Percentiles rank a stretch among this genome's conserved stretches.
Conservation (phyloP, 1,140 invertebrate species). For the Ylistrum balloti region DNA sequence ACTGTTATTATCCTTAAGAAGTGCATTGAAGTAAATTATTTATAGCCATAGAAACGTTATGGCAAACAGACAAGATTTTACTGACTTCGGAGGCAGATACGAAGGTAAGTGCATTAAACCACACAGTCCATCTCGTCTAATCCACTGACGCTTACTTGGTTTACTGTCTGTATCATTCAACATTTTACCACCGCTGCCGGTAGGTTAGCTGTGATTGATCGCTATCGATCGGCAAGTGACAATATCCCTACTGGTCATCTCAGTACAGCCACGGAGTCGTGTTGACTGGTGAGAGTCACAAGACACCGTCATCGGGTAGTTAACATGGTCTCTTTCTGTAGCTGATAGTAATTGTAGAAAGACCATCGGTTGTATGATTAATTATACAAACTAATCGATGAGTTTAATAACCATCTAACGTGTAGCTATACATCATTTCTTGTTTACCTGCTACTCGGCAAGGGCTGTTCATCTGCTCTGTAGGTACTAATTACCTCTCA, state of each 20-base stretch:
- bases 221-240: conserved; percentile 3
- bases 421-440: background rate
- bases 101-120: conserved; percentile 32
- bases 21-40: background rate
- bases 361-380: background rate
- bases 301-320: background rate
- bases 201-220: background rate
- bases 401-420: background rate
- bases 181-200: background rate
- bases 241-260: background rate
- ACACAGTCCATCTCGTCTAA: background rate
- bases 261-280: background rate
- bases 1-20: background rate
- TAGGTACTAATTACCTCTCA: too few relatives aligned
- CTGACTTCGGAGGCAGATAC: conserved; percentile 50
- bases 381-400: background rate
- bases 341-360: too few relatives aligned
- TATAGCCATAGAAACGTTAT: background rate
- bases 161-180: too few relatives aligned
- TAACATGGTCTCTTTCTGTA: background rate
- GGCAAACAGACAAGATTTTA: conserved; percentile 52
- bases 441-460: background rate
- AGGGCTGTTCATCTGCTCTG: too few relatives aligned
- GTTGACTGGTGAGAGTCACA: background rate
- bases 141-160: too few relatives aligned